Evolutionary conservation across 2,113 vertebrate species (phyloP), one percentile per base, ranked within the genome.

Genomic region (Malaclemys terrapin): DNA sequence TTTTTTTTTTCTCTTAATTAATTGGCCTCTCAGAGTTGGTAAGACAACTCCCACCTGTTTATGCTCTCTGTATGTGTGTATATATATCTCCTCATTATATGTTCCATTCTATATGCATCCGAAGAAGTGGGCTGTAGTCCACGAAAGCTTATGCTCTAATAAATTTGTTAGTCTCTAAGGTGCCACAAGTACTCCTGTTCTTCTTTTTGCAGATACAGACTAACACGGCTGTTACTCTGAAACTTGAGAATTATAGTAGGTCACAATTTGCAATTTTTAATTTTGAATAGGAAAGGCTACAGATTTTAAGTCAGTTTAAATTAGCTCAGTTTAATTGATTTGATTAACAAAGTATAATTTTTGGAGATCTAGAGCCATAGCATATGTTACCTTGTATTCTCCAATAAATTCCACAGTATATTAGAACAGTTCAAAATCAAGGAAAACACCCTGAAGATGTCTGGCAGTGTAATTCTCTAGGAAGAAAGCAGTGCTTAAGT

Each of bases 391-490:
- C 91, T 93, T 54, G 47, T 89, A 83, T 78, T 88, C n/a, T 11
- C 5, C 9, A 75, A 38, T 10, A 80, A 69, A 81, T 14, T 19
- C 42, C 1, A 22, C 38, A 65, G 47, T 88, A 79, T 25, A 49
- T 62, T 82, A 91, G 85, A 82, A 0, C 10, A 72, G 22, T 72
- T 80, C 7, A 83, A 53, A 87, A 84, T 69, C 92, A 89, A 88
- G 57, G 80, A 84, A 80, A 87, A 10, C n/a, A 86, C 85, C 22
- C 25, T 53, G 62, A 95, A 97, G 11, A 91, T 87, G 65, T 42
- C 76, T 84, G 47, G 82, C 25, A 54, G 25, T 69, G 53, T 85
- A 95, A 95, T 84, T 90, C 38, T 31, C 16, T n/a, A 35, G 53
- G 81, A 91, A 92, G 47, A 80, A 47, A 59, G 2, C 82, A n/a